These are phyloP conservation scores for Drosophila athabasca DNA, from an alignment of 1,140 invertebrate genomes.

Conservation along the genomic window DNA sequence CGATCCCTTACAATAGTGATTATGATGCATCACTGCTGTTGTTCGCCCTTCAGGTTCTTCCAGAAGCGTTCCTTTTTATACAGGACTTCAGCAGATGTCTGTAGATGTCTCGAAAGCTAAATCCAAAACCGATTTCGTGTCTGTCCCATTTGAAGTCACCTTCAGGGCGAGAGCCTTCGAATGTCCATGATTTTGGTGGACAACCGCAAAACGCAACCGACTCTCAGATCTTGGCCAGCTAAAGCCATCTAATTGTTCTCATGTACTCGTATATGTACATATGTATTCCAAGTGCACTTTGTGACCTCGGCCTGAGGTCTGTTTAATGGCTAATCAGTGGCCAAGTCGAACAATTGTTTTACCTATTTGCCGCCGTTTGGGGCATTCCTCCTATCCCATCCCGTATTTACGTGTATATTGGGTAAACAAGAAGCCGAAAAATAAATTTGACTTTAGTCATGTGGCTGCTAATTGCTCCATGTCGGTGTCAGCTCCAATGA, in stretches of 20 bases:
- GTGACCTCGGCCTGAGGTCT: constrained; percentile 37
- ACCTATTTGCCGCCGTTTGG: constrained; percentile 32
- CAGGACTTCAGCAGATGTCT: neutral
- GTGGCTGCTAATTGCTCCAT: constrained; percentile 63
- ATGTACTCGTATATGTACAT: constrained; percentile 11
- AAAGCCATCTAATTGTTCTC: constrained; percentile 47
- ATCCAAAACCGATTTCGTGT: constrained; percentile 2
- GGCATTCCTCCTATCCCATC: constrained; percentile 30
- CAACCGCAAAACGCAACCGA: constrained; percentile 64
- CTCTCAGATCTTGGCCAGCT: constrained; percentile 49
- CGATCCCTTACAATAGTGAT: too few species aligned
- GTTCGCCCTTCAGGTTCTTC: too few species aligned
- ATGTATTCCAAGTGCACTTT: constrained; percentile 32
- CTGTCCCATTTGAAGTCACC: constrained; percentile 22
- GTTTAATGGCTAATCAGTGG: constrained; percentile 48
- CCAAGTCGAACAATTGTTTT: constrained; percentile 47
- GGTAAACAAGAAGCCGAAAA: constrained; percentile 56
- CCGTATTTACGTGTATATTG: constrained; percentile 12
- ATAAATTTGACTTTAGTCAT: constrained; percentile 51
- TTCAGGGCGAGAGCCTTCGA: constrained; percentile 31
- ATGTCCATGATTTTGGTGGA: constrained; percentile 29
- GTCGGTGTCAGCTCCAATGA: constrained; percentile 59
- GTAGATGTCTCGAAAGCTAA: neutral
- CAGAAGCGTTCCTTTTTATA: too few species aligned
- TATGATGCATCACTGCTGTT: too few species aligned